Evolutionary conservation across 2,113 vertebrate genomes (phyloP), one percentile per base, ranked within the genome.

Genomic region (Damaliscus lunatus): DNA sequence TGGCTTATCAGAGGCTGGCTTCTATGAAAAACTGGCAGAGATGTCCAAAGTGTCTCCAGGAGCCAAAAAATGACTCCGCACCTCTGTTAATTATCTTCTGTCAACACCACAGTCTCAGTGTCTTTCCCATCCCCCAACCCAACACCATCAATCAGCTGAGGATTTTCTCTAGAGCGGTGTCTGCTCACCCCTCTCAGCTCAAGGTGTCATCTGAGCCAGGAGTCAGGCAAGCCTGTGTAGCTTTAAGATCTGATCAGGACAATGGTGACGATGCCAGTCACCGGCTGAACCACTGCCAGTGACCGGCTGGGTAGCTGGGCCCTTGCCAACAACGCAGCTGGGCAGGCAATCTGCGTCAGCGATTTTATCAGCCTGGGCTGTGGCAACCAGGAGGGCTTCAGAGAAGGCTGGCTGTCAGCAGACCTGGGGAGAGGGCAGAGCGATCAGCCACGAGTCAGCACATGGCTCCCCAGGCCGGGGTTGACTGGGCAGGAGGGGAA

Each of bases 331-430:
- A 23, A 91, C 14, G 71, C 97, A 97, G 95, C 94, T 96, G 97
- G 84, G 64, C 84, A 96, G 90, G 85, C 94, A 94, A 78, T 62
- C 95, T 98, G 94, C 81, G 60, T 98, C 97, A 98, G 97, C 74
- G 88, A 97, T 98, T 97, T 96, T 94, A 96, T 97, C 97, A 93
- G 92, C 95, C 48, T 71, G 80, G 71, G 82, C 88, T 82, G 48
- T 88, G 92, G 90, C 88, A 57, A 19, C 88, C 84, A 88, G 1
- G 12, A 96, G 83, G 83, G 90, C 43, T 87, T 40, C 64, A 78
- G 88, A 74, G 97, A 93, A 96, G 95, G 77, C 67, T 33, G 43
- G 46, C 71, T 1, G 0, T 94, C 96, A 96, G 96, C 96, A 96
- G 85, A 62, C 52, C 52, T 16, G 52, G 84, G 43, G 77, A 83